Evolutionary conservation across 2,888 invertebrate species (phyloP).

Genomic region (Cremastinae sp.): DNA sequence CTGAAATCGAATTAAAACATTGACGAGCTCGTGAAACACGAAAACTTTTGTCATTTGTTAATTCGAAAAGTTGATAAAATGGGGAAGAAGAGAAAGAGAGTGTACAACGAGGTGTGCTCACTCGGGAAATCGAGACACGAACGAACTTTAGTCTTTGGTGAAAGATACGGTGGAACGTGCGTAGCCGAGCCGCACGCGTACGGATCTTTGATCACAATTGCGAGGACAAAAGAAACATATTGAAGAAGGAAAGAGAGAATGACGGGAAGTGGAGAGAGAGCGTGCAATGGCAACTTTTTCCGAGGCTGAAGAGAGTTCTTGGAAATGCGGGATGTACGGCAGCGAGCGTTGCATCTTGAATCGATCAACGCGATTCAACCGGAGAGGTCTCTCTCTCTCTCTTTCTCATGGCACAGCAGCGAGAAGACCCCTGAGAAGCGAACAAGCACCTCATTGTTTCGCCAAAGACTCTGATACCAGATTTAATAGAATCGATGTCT

Average conservation of each 20-base stretch:
- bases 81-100: no score
- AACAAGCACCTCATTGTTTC: conserved; percentile 54
- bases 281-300: conserved; percentile 29
- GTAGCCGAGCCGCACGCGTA: conserved; percentile 15
- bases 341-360: conserved; percentile 55
- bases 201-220: not conserved
- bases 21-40: no score
- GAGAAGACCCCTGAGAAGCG: conserved; percentile 7
- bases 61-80: no score
- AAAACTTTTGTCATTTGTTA: no score
- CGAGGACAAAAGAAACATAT: not conserved
- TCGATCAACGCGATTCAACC: conserved; percentile 52
- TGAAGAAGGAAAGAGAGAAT: not conserved
- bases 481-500: conserved; percentile 54
- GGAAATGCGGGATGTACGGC: conserved; percentile 51
- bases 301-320: conserved; percentile 46
- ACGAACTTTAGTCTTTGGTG: conserved; percentile 21
- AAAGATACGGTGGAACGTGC: conserved; percentile 26
- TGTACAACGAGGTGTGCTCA: no score
- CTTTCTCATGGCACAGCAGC: not conserved
- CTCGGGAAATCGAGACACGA: conserved; percentile 55
- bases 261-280: conserved; percentile 19
- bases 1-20: no score
- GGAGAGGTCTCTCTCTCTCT: conserved; percentile 16
- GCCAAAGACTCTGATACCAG: conserved; percentile 7